These are phyloP conservation scores for Echeneis naucrates DNA, from an alignment of 2,797 vertebrate species.

Conservation along the genomic window DNA sequence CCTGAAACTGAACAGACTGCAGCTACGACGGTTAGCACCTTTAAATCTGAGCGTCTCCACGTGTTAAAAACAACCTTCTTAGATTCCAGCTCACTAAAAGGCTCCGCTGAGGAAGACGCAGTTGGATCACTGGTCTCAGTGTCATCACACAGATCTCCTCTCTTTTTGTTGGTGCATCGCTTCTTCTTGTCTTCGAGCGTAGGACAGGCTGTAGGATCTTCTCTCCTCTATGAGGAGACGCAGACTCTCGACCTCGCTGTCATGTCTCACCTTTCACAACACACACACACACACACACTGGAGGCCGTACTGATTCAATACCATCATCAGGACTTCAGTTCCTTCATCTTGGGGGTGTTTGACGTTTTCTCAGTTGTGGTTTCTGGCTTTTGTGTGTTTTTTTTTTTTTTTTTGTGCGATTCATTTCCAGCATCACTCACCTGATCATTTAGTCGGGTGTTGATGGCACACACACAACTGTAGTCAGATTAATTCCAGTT, in stretches of 20 bases:
- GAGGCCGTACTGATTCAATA: slow-evolving; percentile 92
- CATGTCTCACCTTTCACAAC: slow-evolving; percentile 48
- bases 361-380: no score
- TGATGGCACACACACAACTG: slow-evolving; percentile 45
- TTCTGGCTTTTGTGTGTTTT: no score
- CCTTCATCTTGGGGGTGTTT: no score
- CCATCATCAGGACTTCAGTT: no score
- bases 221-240: slow-evolving; percentile 90
- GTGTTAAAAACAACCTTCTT: no score
- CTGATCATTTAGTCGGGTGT: slow-evolving; percentile 12
- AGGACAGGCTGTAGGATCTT: slow-evolving; percentile 85
- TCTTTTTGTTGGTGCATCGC: not conserved
- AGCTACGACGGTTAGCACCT: not conserved
- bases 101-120: not conserved
- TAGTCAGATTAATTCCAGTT: slow-evolving; percentile 60
- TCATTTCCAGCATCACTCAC: not conserved
- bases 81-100: no score
- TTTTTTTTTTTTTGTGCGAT: slow-evolving; percentile 11
- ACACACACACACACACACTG: slow-evolving; percentile 56
- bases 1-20: not conserved
- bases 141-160: no score
- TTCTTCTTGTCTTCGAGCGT: slow-evolving; percentile 5
- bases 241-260: slow-evolving; percentile 67
- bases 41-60: not conserved
- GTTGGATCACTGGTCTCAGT: not conserved